Base-by-base conservation (phyloP, 2,113 vertebrate species). In the Prolemur simus region DNA sequence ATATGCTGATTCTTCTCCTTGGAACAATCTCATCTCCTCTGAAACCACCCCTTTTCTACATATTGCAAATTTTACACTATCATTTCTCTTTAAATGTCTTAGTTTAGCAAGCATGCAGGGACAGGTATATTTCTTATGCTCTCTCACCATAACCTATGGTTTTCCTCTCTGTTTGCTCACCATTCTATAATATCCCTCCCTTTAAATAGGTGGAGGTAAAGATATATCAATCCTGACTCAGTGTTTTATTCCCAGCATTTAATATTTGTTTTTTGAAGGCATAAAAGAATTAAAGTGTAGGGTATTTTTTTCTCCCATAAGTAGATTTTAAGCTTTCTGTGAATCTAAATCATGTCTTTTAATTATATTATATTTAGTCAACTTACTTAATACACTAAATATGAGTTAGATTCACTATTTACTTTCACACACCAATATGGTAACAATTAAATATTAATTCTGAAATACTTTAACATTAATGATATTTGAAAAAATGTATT, bases 281-380 rank as follows among this genome's bases (percentile, higher is more conserved):
- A 42, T 56, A 12, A 27, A 47, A 49, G 1, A 60, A 25, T 60
- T 73, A 77, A 13, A 78, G 6, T 74, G 1, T 60, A 83, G 20
- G 20, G 2, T 10, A n/a, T 2, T 23, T 34, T 39, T 27, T 49
- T 8, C 66, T 0, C 47, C 6, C 52, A 11, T 29, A 32, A 34
- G 64, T 97, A 23, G 23, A 56, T 34, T 49, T 87, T 86, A 74
- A 90, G 27, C 9, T 91, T 74, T 87, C 49, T 14, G 0, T 78
- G 12, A 45, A 87, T 0, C 18, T 58, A 58, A 89, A 78, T 3
- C 9, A 6, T 86, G 8, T 69, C 5, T 58, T 32, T 87, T 56
- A 69, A 63, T 84, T 60, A 32, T 15, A 45, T 60, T 69, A 45
- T 76, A 85, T 73, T 90, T 90, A n/a, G 12, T 92, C 71, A 87